Percentiles rank a stretch among this genome's conserved stretches.
Evolutionary conservation across 2,888 invertebrate genomes (phyloP).

Genomic region (Agriotes lineatus): DNA sequence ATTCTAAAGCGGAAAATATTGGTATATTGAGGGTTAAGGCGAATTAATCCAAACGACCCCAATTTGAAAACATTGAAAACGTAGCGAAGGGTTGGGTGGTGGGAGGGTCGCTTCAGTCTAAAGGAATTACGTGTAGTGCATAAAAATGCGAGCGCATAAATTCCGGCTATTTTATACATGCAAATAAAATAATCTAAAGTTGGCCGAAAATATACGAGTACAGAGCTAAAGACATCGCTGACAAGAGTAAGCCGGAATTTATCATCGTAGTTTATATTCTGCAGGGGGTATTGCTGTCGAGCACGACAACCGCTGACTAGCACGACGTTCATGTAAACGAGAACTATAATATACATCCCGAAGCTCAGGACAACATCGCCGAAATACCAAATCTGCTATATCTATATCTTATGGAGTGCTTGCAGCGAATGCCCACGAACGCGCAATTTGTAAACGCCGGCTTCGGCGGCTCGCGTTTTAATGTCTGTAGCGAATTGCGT

Average conservation of each 20-base stretch:
- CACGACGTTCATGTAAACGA: slow-evolving; percentile 39
- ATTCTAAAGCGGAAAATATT: too few relatives aligned
- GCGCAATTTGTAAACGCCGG: slow-evolving; percentile 19
- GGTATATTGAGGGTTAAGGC: too few relatives aligned
- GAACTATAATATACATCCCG: slow-evolving; percentile 34
- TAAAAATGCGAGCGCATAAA: not conserved
- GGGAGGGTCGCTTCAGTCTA: not conserved
- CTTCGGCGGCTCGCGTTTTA: slow-evolving; percentile 8
- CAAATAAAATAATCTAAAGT: slow-evolving; percentile 31
- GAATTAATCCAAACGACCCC: too few relatives aligned
- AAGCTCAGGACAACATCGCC: slow-evolving; percentile 32
- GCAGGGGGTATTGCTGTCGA: slow-evolving; percentile 34
- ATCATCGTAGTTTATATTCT: slow-evolving; percentile 43
- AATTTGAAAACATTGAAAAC: too few relatives aligned
- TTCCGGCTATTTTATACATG: slow-evolving; percentile 20
- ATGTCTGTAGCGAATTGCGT: not conserved
- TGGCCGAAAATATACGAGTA: slow-evolving; percentile 27
- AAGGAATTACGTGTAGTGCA: not conserved
- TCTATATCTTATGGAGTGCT: slow-evolving; percentile 28
- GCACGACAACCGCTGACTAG: slow-evolving; percentile 43
- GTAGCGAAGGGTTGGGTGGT: too few relatives aligned
- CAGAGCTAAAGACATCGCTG: slow-evolving; percentile 35
- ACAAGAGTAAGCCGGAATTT: slow-evolving; percentile 40
- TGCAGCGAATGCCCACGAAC: slow-evolving; percentile 20
- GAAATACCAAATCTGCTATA: slow-evolving; percentile 35